These are phyloP conservation scores for Pachydiplax longipennis DNA, from an alignment of 2,888 invertebrate genomes.

Conservation along the genomic window DNA sequence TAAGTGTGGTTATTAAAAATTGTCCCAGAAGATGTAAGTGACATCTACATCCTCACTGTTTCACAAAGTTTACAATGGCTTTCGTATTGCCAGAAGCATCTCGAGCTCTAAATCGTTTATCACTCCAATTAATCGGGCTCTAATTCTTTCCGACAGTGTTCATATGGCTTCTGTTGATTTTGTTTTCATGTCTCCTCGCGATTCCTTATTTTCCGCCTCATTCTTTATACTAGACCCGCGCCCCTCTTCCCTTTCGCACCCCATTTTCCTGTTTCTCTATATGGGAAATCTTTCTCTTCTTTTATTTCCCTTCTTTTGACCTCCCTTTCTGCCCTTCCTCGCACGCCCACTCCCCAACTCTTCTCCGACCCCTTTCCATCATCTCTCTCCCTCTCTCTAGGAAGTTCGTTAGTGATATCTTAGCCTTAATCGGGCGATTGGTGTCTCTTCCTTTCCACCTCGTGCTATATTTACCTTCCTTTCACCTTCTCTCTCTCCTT, in stretches of 20 bases:
- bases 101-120: too few species aligned
- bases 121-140: too few species aligned
- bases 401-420: slow-evolving; percentile 40
- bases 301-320: neutral
- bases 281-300: neutral
- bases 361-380: neutral
- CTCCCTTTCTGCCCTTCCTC: neutral
- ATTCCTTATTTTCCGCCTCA: neutral
- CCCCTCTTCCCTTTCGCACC: neutral
- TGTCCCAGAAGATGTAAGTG: too few species aligned
- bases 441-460: neutral
- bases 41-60: too few species aligned
- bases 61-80: too few species aligned
- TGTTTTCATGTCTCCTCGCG: too few species aligned
- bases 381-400: neutral
- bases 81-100: too few species aligned
- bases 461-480: too few species aligned
- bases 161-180: too few species aligned
- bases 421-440: slow-evolving; percentile 23
- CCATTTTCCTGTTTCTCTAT: neutral
- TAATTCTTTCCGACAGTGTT: too few species aligned
- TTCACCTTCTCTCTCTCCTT: neutral
- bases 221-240: neutral
- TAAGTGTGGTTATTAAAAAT: too few species aligned
- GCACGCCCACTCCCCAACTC: neutral